These are phyloP conservation scores for Todiramphus saurophagus DNA, from an alignment of 2,113 vertebrate species.

Conservation along the genomic window DNA sequence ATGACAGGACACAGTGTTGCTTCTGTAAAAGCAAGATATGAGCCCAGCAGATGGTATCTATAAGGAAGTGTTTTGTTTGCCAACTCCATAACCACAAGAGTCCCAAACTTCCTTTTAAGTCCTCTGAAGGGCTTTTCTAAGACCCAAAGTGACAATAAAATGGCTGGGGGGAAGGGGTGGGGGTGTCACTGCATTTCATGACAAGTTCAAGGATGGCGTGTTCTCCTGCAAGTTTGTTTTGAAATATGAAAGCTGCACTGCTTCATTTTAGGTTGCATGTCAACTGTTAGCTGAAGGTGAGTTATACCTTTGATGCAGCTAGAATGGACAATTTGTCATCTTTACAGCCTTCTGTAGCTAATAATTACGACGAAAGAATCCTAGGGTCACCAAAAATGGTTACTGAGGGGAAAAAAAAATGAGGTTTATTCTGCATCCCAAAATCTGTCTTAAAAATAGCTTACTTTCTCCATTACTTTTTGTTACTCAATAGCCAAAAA, in stretches of 20 bases:
- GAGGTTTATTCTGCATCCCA: background rate
- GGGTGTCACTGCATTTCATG: background rate
- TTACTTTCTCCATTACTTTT: background rate
- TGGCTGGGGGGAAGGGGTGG: background rate
- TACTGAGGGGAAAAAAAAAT: background rate
- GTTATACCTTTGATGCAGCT: background rate
- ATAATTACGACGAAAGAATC: background rate
- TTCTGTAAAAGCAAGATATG: constrained; percentile 60
- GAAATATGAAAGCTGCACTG: background rate
- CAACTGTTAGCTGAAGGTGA: background rate
- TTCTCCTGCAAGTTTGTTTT: background rate
- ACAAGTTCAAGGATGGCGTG: background rate
- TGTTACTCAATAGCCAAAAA: background rate
- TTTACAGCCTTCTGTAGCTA: background rate
- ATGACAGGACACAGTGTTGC: background rate
- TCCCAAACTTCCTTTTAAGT: constrained; percentile 41
- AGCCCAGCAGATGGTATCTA: constrained; percentile 59
- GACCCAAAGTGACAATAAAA: background rate
- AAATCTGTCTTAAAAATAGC: background rate
- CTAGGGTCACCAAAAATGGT: background rate
- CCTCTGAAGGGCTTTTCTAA: background rate
- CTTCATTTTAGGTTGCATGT: background rate
- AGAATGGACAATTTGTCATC: background rate
- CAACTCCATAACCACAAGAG: background rate
- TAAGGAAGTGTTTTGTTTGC: constrained; percentile 57